phyloP scores from a whole-genome alignment of 1,140 invertebrate species.

The Drosophila tani region DNA sequence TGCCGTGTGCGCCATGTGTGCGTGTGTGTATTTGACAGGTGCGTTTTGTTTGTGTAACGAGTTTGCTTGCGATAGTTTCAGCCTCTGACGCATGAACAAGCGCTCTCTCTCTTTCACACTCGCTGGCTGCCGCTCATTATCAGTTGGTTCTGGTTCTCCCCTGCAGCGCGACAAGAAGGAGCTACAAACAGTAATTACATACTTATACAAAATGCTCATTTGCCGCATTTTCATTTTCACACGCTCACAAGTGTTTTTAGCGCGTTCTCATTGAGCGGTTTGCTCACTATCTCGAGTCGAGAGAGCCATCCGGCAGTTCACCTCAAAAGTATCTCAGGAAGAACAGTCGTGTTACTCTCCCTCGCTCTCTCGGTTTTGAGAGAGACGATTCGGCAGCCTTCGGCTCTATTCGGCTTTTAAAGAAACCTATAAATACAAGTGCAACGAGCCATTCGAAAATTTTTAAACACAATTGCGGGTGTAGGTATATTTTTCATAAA shows the following conservation, averaged over 20 bases:
- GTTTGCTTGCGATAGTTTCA: conserved; percentile 59
- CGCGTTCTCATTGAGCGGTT: conserved; percentile 15
- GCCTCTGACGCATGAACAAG: conserved; percentile 62
- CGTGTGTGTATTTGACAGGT: conserved; percentile 71
- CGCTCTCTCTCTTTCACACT: conserved; percentile 21
- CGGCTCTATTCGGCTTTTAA: conserved; percentile 3
- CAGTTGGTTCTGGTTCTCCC: conserved; percentile 34
- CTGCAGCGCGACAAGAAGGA: conserved; percentile 36
- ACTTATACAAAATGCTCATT: conserved; percentile 80
- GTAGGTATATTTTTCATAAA: conserved; percentile 4
- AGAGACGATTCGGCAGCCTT: conserved; percentile 2
- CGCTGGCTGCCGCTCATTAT: conserved; percentile 12
- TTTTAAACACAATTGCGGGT: conserved; percentile 1
- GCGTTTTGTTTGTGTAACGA: conserved; percentile 72
- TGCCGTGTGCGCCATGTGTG: not conserved
- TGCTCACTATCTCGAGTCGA: not conserved
- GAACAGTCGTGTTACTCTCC: too few relatives aligned
- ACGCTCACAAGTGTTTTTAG: conserved; percentile 75
- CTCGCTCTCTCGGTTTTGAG: conserved; percentile 8
- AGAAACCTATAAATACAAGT: conserved; percentile 21
- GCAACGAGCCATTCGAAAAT: conserved; percentile 5
- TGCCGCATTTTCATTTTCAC: conserved; percentile 80
- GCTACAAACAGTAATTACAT: conserved; percentile 68
- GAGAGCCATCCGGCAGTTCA: too few relatives aligned
- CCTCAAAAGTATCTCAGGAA: not conserved